Evolutionary conservation across 2,797 vertebrate species (phyloP), one percentile per base, ranked within the genome.

Genomic region (Oryzias sinensis): DNA sequence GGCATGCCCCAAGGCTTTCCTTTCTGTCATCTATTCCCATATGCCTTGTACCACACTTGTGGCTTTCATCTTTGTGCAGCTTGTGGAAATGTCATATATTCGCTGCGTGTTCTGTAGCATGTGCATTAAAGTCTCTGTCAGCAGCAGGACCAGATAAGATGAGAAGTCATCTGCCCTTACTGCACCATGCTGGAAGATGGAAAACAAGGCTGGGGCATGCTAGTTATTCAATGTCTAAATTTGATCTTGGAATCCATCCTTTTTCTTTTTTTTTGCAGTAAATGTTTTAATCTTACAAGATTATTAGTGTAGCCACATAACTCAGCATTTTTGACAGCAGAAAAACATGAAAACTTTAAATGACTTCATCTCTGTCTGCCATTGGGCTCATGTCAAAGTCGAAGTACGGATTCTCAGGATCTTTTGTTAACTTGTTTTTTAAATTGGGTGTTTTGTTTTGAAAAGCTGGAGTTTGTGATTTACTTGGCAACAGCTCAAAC

Each of bases 21-120:
- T 82, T 85, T 82, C 74, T 75, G 74, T 84, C 72, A 70, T 79
- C 74, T 79, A 71, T 81, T 82, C 81, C 70, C 72, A 15, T 47
- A 47, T 78, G 78, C 61, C 76, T 56, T 79, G 79, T 83, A 77
- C 70, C 67, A 61, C 59, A 68, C 70, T 76, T 58, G 15, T 75
- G 56, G 66, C 80, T 81, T 88, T 89, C 67, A 76, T 87, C 80
- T 86, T 57, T 43, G 62, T 60, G 64, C 71, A 70, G 60, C 70
- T 49, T 65, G 73, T 71, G 81, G 62, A 74, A 58, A 70, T 68
- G 76, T 83, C 80, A 85, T 77, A 70, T 82, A 83, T 87, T 77
- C 82, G 76, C 59, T 67, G 69, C 71, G 74, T 79, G 71, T 63
- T 58, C 47, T 61, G 54, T 50, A 53, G 41, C 77, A 68, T 71